These are phyloP conservation scores for Pterophyllum scalare DNA, from an alignment of 2,113 vertebrate genomes.

Conservation along the genomic window DNA sequence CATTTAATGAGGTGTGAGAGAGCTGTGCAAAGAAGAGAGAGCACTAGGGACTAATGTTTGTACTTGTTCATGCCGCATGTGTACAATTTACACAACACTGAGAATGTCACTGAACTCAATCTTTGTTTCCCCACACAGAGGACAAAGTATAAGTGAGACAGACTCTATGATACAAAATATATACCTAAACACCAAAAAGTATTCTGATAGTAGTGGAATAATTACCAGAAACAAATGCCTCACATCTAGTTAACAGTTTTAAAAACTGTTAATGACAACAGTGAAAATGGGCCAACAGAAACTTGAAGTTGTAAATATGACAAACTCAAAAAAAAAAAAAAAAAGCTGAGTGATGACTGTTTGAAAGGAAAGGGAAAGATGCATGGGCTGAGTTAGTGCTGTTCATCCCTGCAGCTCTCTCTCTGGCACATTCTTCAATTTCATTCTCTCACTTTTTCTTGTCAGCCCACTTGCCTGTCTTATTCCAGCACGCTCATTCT, in stretches of 20 bases:
- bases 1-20: conserved; percentile 61
- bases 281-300: conserved; percentile 34
- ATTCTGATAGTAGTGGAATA: conserved; percentile 3
- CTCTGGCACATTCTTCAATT: conserved; percentile 11
- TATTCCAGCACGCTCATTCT: conserved; percentile 29
- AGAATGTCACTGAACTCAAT: conserved; percentile 27
- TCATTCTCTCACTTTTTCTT: conserved; percentile 18
- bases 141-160: not conserved
- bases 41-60: conserved; percentile 19
- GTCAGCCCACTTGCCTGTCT: conserved; percentile 21
- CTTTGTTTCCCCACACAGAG: conserved; percentile 5
- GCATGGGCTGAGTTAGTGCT: conserved; percentile 8
- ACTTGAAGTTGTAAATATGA: conserved; percentile 37
- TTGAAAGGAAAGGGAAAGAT: conserved; percentile 23
- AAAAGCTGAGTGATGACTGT: conserved; percentile 38
- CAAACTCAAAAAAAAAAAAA: not conserved
- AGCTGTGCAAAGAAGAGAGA: conserved; percentile 34
- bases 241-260: not conserved
- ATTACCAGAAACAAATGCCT: not conserved
- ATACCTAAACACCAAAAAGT: not conserved
- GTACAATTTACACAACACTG: conserved; percentile 12
- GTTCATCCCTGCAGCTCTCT: conserved; percentile 31
- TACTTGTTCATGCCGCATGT: conserved; percentile 40
- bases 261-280: not conserved
- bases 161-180: not conserved